Evolutionary conservation across 2,888 invertebrate genomes (phyloP).

Genomic region (Macrophya annulata): DNA sequence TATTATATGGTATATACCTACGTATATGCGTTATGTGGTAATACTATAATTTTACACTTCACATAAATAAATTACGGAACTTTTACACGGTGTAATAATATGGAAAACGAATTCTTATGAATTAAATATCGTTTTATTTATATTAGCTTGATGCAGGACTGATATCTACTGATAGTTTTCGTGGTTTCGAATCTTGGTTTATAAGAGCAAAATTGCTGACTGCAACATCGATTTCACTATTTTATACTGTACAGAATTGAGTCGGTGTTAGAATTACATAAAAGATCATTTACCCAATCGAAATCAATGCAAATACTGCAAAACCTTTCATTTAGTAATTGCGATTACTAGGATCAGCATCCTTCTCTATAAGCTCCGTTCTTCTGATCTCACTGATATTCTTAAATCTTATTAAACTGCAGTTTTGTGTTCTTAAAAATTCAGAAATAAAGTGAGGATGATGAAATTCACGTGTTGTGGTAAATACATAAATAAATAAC

Average conservation of each 20-base stretch:
- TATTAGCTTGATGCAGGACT: neutral
- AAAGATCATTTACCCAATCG: constrained; percentile 53
- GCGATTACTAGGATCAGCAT: constrained; percentile 19
- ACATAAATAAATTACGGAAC: neutral
- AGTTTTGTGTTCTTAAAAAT: neutral
- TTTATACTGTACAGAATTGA: constrained; percentile 16
- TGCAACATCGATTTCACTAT: constrained; percentile 52
- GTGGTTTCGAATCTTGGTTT: neutral
- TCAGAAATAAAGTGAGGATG: neutral
- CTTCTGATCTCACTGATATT: neutral
- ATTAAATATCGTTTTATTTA: neutral
- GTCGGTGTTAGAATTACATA: constrained; percentile 39
- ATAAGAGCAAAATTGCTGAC: constrained; percentile 12
- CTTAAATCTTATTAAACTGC: neutral
- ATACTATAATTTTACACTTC: neutral
- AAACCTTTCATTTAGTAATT: constrained; percentile 45
- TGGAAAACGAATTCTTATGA: neutral
- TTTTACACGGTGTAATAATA: neutral
- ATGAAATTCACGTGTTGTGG: constrained; percentile 50
- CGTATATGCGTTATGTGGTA: neutral
- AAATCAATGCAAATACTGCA: neutral
- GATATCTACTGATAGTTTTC: neutral
- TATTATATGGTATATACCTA: neutral
- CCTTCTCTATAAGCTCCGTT: neutral
- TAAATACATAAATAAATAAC: constrained; percentile 38